These are phyloP conservation scores for Bathynomus jamesi DNA, from an alignment of 1,140 invertebrate species.

Conservation along the genomic window DNA sequence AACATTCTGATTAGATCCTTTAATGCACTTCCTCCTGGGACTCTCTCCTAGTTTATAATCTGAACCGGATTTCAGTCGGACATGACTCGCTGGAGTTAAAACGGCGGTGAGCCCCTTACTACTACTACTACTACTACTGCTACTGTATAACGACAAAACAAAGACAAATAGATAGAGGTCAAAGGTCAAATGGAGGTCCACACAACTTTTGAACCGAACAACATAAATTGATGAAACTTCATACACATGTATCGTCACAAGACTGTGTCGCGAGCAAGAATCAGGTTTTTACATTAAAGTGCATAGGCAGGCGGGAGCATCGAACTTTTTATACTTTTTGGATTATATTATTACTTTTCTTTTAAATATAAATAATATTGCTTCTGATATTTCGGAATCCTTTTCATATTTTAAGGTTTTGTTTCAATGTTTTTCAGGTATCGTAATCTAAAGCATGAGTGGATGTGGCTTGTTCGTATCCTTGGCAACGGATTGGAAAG, in stretches of 20 bases:
- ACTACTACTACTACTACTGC: too few relatives aligned
- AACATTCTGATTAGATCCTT: too few relatives aligned
- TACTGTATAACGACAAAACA: too few relatives aligned
- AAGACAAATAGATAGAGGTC: too few relatives aligned
- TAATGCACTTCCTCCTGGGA: too few relatives aligned
- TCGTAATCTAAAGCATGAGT: conserved; percentile 6
- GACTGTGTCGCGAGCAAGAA: too few relatives aligned
- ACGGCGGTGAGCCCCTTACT: too few relatives aligned
- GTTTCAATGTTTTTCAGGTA: conserved; percentile 1
- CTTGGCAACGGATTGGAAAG: conserved; percentile 15
- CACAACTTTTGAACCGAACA: too few relatives aligned
- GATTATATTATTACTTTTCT: background rate
- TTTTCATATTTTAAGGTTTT: background rate
- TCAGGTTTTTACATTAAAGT: background rate
- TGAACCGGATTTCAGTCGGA: too few relatives aligned
- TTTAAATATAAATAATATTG: background rate
- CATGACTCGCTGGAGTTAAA: too few relatives aligned
- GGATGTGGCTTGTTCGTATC: conserved; percentile 21
- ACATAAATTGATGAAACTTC: too few relatives aligned
- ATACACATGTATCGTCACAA: background rate
- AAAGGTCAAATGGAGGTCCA: background rate
- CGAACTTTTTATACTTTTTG: background rate
- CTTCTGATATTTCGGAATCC: background rate
- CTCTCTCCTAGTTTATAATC: too few relatives aligned
- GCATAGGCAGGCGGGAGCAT: background rate